phyloP scores from a whole-genome alignment of 2,888 invertebrate species.

The Chrysolina haemoptera region DNA sequence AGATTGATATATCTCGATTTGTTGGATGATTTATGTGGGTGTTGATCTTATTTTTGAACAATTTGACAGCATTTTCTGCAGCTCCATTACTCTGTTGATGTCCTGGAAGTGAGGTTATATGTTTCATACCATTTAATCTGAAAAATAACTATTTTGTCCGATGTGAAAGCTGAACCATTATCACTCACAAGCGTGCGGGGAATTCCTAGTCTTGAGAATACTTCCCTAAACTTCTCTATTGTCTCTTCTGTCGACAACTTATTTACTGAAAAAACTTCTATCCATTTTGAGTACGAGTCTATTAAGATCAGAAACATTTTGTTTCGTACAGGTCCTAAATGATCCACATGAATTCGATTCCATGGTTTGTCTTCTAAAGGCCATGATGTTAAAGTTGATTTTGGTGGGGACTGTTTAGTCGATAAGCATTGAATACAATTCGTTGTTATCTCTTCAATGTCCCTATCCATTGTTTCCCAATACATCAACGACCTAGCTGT shows the following conservation, averaged over 20 bases:
- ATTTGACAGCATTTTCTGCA: conserved; percentile 38
- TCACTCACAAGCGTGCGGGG: conserved; percentile 33
- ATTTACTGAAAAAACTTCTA: conserved; percentile 33
- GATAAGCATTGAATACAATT: conserved; percentile 38
- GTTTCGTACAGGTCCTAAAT: conserved; percentile 14
- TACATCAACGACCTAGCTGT: conserved; percentile 43
- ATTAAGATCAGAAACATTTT: conserved; percentile 31
- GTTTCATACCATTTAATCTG: conserved; percentile 40
- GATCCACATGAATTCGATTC: conserved; percentile 29
- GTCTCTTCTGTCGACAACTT: too few species aligned
- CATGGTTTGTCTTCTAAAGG: neutral
- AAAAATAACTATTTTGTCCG: conserved; percentile 26
- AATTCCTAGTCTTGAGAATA: too few species aligned
- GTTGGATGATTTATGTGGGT: conserved; percentile 31
- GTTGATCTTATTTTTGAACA: conserved; percentile 34
- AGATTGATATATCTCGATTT: conserved; percentile 21
- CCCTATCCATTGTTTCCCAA: conserved; percentile 47
- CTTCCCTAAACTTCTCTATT: too few species aligned
- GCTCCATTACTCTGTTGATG: conserved; percentile 36
- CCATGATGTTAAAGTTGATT: conserved; percentile 1
- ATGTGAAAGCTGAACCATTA: conserved; percentile 34
- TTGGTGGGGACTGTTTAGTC: neutral
- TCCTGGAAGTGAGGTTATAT: conserved; percentile 30
- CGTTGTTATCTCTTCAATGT: conserved; percentile 38
- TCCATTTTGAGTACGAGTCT: conserved; percentile 37